Conservation (phyloP, 1,140 invertebrate genomes). For the Ctenoplectra terminalis region DNA sequence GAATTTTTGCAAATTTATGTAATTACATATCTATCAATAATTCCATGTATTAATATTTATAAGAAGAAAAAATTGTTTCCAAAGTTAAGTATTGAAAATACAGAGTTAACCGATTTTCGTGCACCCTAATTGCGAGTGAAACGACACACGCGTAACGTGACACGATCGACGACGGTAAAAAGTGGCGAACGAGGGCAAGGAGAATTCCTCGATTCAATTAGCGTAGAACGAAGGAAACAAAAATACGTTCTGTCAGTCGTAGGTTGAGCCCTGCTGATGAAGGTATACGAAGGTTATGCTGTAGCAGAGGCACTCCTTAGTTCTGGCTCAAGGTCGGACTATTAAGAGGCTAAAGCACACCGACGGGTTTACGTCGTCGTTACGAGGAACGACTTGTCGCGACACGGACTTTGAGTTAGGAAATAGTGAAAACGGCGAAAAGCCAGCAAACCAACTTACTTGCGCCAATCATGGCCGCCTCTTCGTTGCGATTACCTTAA, state of each 20-base stretch:
- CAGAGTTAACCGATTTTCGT: too few species aligned
- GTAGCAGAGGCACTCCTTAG: slow-evolving; percentile 58
- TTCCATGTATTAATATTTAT: too few species aligned
- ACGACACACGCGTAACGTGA: background rate
- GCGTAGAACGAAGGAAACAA: slow-evolving; percentile 14
- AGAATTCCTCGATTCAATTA: slow-evolving; percentile 29
- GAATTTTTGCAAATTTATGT: too few species aligned
- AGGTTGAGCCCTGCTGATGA: slow-evolving; percentile 47
- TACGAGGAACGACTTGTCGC: slow-evolving; percentile 16
- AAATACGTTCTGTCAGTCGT: slow-evolving; percentile 30
- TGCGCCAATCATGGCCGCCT: background rate
- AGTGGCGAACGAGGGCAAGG: background rate
- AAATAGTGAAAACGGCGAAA: slow-evolving; percentile 58
- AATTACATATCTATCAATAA: too few species aligned
- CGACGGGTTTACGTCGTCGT: slow-evolving; percentile 60
- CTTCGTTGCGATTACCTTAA: background rate
- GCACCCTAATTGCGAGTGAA: too few species aligned
- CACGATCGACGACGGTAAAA: background rate
- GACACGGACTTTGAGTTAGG: slow-evolving; percentile 23
- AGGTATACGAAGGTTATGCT: slow-evolving; percentile 56
- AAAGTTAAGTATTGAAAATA: too few species aligned
- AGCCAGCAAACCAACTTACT: background rate
- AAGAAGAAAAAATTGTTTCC: too few species aligned
- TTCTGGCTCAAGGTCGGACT: slow-evolving; percentile 64
- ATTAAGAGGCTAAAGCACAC: slow-evolving; percentile 55